These are phyloP conservation scores for Takifugu bimaculatus DNA, from an alignment of 2,113 vertebrate species.

Conservation along the genomic window DNA sequence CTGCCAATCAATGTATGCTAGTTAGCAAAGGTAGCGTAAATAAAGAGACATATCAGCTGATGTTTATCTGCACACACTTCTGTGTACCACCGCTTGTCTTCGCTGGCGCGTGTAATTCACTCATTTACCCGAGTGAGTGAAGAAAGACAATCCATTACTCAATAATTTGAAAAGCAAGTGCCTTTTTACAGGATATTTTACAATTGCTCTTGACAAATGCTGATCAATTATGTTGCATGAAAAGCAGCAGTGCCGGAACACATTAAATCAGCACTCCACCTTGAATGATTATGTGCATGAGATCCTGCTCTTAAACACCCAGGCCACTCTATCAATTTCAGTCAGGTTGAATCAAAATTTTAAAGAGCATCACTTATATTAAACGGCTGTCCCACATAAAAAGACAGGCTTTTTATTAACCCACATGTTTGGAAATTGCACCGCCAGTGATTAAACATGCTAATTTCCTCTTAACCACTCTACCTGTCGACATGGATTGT, in stretches of 20 bases:
- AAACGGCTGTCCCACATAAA: neutral
- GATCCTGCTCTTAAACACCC: neutral
- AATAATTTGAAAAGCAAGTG: too few relatives aligned
- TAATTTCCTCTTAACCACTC: constrained; percentile 16
- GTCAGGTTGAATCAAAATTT: neutral
- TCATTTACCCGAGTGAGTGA: too few relatives aligned
- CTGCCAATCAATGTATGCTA: too few relatives aligned
- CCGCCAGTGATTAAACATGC: constrained; percentile 30
- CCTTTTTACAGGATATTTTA: too few relatives aligned
- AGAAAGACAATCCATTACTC: too few relatives aligned
- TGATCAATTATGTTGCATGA: constrained; percentile 10
- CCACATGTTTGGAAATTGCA: constrained; percentile 1
- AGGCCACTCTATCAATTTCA: neutral
- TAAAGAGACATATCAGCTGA: too few relatives aligned
- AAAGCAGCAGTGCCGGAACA: constrained; percentile 8
- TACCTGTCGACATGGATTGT: constrained; percentile 5
- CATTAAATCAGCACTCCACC: constrained; percentile 7
- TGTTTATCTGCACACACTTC: too few relatives aligned
- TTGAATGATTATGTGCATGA: constrained; percentile 28
- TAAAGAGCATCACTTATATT: neutral
- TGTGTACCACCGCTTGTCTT: too few relatives aligned
- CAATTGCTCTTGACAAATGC: constrained; percentile 9
- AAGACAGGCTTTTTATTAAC: neutral
- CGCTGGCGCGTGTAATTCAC: too few relatives aligned
- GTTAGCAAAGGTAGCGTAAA: too few relatives aligned